Conservation (phyloP, 2,888 invertebrate genomes). For the Bruchidius siliquastri region DNA sequence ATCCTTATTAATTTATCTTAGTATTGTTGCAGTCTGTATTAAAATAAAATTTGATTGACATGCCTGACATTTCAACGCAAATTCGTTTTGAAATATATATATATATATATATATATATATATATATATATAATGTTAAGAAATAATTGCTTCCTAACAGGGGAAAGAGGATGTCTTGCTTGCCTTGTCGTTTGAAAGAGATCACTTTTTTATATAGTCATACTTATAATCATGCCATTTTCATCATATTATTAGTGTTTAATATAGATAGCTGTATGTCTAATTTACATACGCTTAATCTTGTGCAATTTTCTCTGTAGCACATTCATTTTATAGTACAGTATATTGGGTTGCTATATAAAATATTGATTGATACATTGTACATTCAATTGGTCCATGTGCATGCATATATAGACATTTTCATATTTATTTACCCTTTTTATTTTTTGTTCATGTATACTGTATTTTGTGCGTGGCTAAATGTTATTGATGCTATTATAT, state of each 20-base stretch:
- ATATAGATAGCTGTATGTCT: neutral
- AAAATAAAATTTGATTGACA: neutral
- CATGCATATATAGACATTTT: neutral
- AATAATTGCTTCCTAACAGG: neutral
- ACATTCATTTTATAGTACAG: neutral
- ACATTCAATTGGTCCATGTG: too few relatives aligned
- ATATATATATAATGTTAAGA: neutral
- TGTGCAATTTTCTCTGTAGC: neutral
- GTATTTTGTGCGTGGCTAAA: too few relatives aligned
- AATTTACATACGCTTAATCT: neutral
- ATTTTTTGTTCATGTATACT: too few relatives aligned
- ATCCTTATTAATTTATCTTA: too few relatives aligned
- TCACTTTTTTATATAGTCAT: neutral
- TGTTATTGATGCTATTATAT: too few relatives aligned
- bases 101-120: neutral
- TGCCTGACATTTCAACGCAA: neutral
- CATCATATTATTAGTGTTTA: neutral
- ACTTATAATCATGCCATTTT: neutral
- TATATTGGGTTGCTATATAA: neutral
- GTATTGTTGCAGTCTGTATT: too few relatives aligned
- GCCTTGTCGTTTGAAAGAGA: neutral
- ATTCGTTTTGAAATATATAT: neutral
- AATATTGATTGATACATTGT: too few relatives aligned
- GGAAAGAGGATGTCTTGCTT: neutral
- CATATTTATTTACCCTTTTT: too few relatives aligned